Evolutionary conservation across 2,113 vertebrate species (phyloP).

Genomic region (Laticauda colubrina): DNA sequence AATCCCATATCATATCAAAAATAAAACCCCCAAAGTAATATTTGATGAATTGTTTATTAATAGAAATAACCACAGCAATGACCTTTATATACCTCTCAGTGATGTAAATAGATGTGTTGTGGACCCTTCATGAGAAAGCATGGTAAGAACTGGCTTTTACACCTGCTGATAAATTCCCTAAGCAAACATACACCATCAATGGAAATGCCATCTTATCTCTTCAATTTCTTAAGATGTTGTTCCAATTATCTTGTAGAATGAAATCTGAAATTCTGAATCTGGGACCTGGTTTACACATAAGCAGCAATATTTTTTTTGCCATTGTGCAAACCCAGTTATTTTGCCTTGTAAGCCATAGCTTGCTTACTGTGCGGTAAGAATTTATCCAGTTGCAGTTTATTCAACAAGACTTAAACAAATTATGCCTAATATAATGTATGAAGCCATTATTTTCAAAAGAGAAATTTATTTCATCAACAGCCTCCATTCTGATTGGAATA

Average conservation of each 20-base stretch:
- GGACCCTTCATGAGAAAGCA: not conserved
- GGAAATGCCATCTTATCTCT: not conserved
- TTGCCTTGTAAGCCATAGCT: not conserved
- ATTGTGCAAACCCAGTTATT: not conserved
- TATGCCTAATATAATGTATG: not conserved
- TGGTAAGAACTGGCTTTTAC: not conserved
- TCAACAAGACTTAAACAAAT: not conserved
- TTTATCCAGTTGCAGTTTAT: not conserved
- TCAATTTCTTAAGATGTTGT: not conserved
- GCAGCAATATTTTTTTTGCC: not conserved
- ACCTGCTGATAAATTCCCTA: not conserved
- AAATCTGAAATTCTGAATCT: not conserved
- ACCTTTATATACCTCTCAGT: not conserved
- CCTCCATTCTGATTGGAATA: not conserved
- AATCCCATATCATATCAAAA: not conserved
- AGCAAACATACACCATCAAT: not conserved
- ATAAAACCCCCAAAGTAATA: not conserved
- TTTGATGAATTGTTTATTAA: not conserved
- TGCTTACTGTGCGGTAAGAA: not conserved
- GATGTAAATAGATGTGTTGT: not conserved
- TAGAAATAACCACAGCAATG: not conserved
- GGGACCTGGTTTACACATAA: not conserved
- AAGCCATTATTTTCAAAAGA: not conserved
- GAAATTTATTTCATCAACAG: not conserved
- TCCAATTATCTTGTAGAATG: not conserved